Base-by-base conservation (phyloP, 2,797 vertebrate genomes). In the Vespertilio murinus region DNA sequence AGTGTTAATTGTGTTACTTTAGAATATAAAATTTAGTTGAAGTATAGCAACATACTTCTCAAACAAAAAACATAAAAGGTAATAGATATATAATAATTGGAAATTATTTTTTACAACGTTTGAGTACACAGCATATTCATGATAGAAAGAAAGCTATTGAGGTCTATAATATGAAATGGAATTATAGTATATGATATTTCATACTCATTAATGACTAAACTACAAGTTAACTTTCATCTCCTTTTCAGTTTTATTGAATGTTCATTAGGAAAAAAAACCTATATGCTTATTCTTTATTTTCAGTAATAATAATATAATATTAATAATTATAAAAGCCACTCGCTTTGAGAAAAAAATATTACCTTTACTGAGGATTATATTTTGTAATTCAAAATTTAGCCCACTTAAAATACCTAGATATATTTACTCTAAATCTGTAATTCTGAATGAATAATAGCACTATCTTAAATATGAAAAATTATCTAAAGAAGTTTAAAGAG, bases 1-100 rank as follows among this genome's bases (percentile, higher is more conserved):
- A 75, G 89, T 86, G 79, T 80, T 86, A 94, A 93, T 87, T 89
- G 17, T 17, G 75, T 12, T 54, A n/a, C 16, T 91, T 91, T 80
- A 40, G 33, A 88, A 54, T 71, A 95, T 61, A 65, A 91, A 89
- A 93, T 79, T 81, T 49, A 93, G 40, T 35, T 88, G 47, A 86
- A 74, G 17, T 42, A 90, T 84, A 79, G 91, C 61, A 33, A 71
- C n/a, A 54, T 2, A 65, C 33, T 91, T 88, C 45, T 69, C 22
- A 87, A 84, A 47, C 33, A 73, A 86, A 90, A 89, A 45, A 23
- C 67, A 17, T 56, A 56, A 94, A 23, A 59, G 38, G 8, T n/a
- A 71, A 87, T 54, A 61, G 10, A 64, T 84, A 40, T 35, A 11
- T 52, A 79, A 40, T 80, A 69, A n/a, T 69, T n/a, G 18, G 25